These are phyloP conservation scores for Limnephilus lunatus DNA, from an alignment of 2,888 invertebrate species.

Conservation along the genomic window DNA sequence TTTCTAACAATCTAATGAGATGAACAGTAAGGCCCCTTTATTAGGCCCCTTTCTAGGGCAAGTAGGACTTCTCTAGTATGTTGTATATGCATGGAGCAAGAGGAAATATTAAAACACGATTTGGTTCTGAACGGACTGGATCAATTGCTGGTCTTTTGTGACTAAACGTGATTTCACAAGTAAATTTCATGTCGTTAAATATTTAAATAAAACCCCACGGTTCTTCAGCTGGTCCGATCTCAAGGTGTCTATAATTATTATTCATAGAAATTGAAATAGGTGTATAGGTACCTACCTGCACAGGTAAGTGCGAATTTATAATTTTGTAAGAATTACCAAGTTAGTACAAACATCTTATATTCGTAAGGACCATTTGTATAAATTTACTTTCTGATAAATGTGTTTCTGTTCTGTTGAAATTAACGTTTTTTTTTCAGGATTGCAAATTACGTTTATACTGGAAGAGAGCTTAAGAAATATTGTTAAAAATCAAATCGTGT, in stretches of 20 bases:
- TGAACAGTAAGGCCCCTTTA: not conserved
- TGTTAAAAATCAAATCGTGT: too few relatives aligned
- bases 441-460: too few relatives aligned
- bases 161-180: conserved; percentile 2
- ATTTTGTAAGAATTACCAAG: not conserved
- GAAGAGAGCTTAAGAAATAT: too few relatives aligned
- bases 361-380: too few relatives aligned
- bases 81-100: not conserved
- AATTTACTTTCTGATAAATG: not conserved
- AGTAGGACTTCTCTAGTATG: not conserved
- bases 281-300: too few relatives aligned
- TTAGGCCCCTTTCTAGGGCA: not conserved
- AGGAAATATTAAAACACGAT: conserved; percentile 24
- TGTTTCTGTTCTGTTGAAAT: too few relatives aligned
- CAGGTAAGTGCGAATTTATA: not conserved
- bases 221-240: not conserved
- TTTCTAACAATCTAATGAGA: too few relatives aligned
- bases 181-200: not conserved
- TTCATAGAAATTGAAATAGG: not conserved
- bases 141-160: conserved; percentile 2
- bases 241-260: not conserved
- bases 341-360: too few relatives aligned
- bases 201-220: not conserved
- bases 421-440: too few relatives aligned
- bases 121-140: conserved; percentile 2